phyloP scores from a whole-genome alignment of 2,113 vertebrate genomes.

The Motacilla alba region DNA sequence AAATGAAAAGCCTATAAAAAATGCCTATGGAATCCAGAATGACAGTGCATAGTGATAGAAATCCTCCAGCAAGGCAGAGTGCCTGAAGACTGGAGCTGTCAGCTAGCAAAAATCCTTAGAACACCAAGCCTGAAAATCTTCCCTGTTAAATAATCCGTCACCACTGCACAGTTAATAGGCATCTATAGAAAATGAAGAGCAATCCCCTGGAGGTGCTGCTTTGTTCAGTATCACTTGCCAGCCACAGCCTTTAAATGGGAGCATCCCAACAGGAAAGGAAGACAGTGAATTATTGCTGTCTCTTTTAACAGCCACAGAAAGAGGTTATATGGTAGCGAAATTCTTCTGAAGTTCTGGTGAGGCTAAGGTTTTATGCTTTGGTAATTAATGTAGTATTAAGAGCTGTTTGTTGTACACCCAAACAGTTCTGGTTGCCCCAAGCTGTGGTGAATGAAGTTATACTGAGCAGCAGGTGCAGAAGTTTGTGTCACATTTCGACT shows the following conservation, averaged over 20 bases:
- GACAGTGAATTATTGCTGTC: not conserved
- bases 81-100: slow-evolving; percentile 6
- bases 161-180: not conserved
- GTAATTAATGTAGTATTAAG: not conserved
- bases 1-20: not conserved
- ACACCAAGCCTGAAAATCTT: not conserved
- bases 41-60: not conserved
- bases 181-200: not conserved
- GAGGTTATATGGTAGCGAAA: not conserved
- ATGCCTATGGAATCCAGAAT: not conserved
- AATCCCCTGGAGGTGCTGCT: not conserved
- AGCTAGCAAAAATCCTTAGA: not conserved
- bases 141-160: not conserved
- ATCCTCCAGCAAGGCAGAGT: not conserved
- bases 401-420: not conserved
- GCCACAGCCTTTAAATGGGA: not conserved
- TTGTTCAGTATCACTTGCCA: not conserved
- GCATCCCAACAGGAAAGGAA: not conserved
- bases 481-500: fast-evolving
- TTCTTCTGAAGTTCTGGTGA: not conserved
- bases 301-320: not conserved
- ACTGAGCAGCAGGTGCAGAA: not conserved
- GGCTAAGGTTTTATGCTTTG: not conserved
- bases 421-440: not conserved
- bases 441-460: not conserved